Evolutionary conservation across 2,797 vertebrate species (phyloP), one percentile per base, ranked within the genome.

Genomic region (Hipposideros larvatus): DNA sequence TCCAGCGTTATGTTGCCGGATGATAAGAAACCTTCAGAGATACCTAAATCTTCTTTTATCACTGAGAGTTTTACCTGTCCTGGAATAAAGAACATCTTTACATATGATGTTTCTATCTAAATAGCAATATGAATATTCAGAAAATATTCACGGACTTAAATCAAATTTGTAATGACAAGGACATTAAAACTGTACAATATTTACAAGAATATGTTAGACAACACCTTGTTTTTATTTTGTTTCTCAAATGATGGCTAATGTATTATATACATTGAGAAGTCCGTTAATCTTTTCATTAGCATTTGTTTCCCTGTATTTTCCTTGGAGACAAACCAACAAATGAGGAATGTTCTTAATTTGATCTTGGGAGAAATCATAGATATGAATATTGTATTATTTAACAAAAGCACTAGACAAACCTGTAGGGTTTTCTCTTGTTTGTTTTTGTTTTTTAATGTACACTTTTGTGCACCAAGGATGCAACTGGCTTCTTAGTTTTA

Each of bases 11-110:
- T 97, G 97, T 96, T 98, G 95, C 97, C 78, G 55, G 91, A 96
- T 1, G 97, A 98, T 98, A 98, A 98, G 98, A 98, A 98, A 98
- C 98, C 98, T 98, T 98, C 97, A 98, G 97, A 97, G 97, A 97
- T 97, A 97, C 90, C 94, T 98, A 98, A 98, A 98, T 98, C 97
- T 98, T 98, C 96, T 97, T 92, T 97, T 97, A 97, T 96, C 96
- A 95, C 92, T 93, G 71, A 88, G 96, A 98, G 83, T 98, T 98
- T 98, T 97, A 97, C 98, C 94, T 95, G 80, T 97, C 98, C 83
- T 94, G 74, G 92, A 98, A 98, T 97, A 98, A 98, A 97, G 93
- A 95, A 92, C 85, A 77, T 98, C 98, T 98, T 98, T 97, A 98
- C 95, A 94, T 97, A 97, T 97, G 98, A 97, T 98, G 73, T 97